Evolutionary conservation across 2,797 vertebrate species (phyloP).

Genomic region (Phyllotis vaccarum): DNA sequence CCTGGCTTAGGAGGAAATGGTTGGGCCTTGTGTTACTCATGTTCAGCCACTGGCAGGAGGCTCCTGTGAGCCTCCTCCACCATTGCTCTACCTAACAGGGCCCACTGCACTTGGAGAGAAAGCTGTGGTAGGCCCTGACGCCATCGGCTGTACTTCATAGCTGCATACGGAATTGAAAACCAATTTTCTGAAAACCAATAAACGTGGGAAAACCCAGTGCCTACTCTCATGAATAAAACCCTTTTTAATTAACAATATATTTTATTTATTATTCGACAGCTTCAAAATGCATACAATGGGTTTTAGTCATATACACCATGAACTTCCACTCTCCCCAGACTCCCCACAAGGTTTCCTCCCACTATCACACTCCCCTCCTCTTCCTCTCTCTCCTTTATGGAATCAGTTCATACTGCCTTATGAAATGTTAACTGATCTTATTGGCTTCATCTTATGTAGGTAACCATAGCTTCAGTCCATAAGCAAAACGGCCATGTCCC

Average conservation of each 20-base stretch:
- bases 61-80: not conserved
- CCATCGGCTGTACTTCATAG: not conserved
- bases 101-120: not conserved
- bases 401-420: not conserved
- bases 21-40: not conserved
- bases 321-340: too few species aligned
- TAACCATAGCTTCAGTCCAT: not conserved
- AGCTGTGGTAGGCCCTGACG: not conserved
- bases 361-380: not conserved
- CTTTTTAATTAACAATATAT: not conserved
- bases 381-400: not conserved
- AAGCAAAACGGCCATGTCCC: not conserved
- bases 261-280: not conserved
- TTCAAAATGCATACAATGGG: not conserved
- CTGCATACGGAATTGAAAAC: not conserved
- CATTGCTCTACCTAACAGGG: not conserved
- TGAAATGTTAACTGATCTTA: not conserved
- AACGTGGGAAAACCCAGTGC: not conserved
- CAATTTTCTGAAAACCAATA: not conserved
- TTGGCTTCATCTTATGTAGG: not conserved
- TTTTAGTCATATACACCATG: not conserved
- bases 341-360: not conserved
- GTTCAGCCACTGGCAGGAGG: not conserved
- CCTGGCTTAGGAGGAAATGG: rapidly evolving
- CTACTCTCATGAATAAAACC: not conserved